A percentile compares a stretch with the other conserved stretches of the same genome.
These are phyloP conservation scores for Sepioteuthis lessoniana DNA, from an alignment of 2,888 invertebrate genomes.

Conservation along the genomic window DNA sequence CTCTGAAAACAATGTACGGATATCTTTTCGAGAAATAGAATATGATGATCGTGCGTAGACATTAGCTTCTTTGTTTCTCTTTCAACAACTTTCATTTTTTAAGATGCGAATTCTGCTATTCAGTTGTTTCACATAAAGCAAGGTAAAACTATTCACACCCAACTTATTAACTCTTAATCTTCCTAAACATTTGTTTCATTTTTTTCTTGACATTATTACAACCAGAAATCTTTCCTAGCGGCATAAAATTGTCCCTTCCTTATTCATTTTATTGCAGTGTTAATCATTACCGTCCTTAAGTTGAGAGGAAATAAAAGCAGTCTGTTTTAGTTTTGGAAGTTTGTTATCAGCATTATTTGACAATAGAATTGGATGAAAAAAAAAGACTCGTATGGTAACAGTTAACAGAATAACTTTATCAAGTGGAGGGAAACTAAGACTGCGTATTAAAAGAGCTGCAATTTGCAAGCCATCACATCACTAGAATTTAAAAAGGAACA, in stretches of 20 bases:
- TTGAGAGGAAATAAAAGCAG: neutral
- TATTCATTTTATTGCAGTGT: neutral
- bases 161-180: neutral
- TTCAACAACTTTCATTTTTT: no score
- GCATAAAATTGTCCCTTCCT: neutral
- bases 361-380: neutral
- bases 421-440: no score
- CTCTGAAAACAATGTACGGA: no score
- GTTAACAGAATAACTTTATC: no score
- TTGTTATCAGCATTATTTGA: neutral
- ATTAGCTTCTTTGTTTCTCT: no score
- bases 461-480: no score
- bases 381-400: no score
- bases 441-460: no score
- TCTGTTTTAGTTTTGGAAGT: neutral
- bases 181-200: neutral
- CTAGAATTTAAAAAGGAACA: no score
- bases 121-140: neutral
- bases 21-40: no score
- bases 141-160: neutral
- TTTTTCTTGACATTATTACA: neutral
- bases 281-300: neutral
- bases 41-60: no score
- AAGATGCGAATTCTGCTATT: neutral
- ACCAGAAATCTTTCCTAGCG: neutral